Base-by-base conservation (phyloP, 2,113 vertebrate genomes). In the Heterotis niloticus region DNA sequence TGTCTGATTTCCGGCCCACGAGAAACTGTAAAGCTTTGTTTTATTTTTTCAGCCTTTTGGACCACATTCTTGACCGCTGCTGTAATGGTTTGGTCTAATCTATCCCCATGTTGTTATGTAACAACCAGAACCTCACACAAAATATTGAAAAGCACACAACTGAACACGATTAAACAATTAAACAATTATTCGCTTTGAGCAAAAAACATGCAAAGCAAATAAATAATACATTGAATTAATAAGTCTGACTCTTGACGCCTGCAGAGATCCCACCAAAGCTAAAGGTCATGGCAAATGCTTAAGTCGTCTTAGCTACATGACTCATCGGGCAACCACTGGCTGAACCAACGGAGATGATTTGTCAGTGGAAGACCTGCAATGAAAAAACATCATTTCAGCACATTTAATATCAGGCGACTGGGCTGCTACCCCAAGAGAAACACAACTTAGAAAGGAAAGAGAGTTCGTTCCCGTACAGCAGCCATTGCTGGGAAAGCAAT, bases 171-270 rank as follows among this genome's bases (percentile, higher is more conserved):
- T n/a, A n/a, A n/a, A n/a, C n/a, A n/a, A n/a, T n/a, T n/a, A n/a
- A n/a, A n/a, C n/a, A 44, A 59, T 12, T 20, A 52, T 20, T 34
- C 54, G 13, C 11, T 72, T 57, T 74, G 54, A 51, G 24, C 26
- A 57, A 74, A 74, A 59, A 51, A 54, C 57, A 57, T 74, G 51
- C 71, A 16, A 13, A 74, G 54, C 14, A 59, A 74, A 74, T 74
- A 74, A 59, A 74, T 74, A 74, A 57, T 28, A 51, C n/a, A 57
- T 18, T 57, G 26, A 74, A 17, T 57, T n/a, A 56, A 74, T 74
- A 26, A 57, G 23, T 20, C 10, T n/a, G 57, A 67, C n/a, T 17
- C 24, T 28, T 17, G 59, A 28, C 17, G 11, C 20, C 59, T 52
- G 34, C 10, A 26, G 73, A 20, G 74, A 75, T 24, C 62, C 59